Percentiles rank a stretch among this genome's conserved stretches.
phyloP scores from a whole-genome alignment of 2,888 invertebrate genomes.

The Thera britannica region DNA sequence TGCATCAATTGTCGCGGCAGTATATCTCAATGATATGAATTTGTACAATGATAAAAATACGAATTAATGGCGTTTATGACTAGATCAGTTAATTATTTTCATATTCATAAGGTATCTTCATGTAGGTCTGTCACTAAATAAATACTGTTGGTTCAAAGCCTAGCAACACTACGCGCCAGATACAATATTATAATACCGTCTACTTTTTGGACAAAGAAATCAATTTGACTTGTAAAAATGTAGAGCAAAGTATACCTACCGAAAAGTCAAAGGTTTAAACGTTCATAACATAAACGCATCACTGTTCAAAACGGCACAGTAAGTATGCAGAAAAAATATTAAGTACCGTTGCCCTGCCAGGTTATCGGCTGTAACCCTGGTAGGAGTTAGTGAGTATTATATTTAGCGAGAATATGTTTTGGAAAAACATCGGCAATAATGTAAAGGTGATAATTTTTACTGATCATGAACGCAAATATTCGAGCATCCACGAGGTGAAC shows the following conservation, averaged over 20 bases:
- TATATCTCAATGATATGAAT: conserved; percentile 63
- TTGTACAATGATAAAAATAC: conserved; percentile 52
- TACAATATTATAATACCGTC: conserved; percentile 17
- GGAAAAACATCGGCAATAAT: conserved; percentile 58
- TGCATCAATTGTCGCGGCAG: conserved; percentile 71
- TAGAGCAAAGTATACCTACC: conserved; percentile 38
- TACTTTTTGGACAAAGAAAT: conserved; percentile 27
- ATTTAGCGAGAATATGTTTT: conserved; percentile 63
- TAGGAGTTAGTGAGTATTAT: conserved; percentile 39
- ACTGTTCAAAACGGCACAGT: conserved; percentile 56
- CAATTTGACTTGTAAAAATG: conserved; percentile 61
- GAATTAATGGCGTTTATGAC: conserved; percentile 1
- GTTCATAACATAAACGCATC: conserved; percentile 34
- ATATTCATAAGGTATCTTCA: background rate
- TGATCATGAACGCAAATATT: conserved; percentile 71
- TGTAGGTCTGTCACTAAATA: conserved; percentile 34
- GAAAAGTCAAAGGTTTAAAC: conserved; percentile 57
- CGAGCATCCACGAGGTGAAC: conserved; percentile 44
- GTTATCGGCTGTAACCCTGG: conserved; percentile 56
- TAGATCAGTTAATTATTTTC: conserved; percentile 4
- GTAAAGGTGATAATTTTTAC: conserved; percentile 72
- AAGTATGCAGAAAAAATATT: background rate
- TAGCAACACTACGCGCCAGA: conserved; percentile 23
- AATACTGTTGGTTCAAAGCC: conserved; percentile 22
- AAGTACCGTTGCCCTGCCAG: conserved; percentile 56